Conservation (phyloP, 2,888 invertebrate species). For the Callimorpha dominula region DNA sequence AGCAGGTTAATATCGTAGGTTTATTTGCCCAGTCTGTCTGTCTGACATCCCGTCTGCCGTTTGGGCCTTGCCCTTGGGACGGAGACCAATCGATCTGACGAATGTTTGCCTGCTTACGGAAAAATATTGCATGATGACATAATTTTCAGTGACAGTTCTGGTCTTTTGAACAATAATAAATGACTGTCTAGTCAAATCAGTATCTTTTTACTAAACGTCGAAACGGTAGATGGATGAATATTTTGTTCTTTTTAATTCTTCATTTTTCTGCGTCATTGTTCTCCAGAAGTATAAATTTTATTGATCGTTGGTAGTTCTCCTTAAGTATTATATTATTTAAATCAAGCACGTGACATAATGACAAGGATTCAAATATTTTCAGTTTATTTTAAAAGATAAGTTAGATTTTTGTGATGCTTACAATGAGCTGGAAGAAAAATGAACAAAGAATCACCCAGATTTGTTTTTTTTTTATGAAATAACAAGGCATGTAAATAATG, state of each 20-base stretch:
- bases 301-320: too few relatives aligned
- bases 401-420: too few relatives aligned
- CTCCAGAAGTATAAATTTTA: too few relatives aligned
- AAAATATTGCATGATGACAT: slow-evolving; percentile 4
- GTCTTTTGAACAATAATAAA: background rate
- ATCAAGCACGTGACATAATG: too few relatives aligned
- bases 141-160: slow-evolving; percentile 1
- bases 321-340: too few relatives aligned
- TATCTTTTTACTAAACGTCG: background rate
- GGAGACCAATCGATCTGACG: slow-evolving; percentile 42
- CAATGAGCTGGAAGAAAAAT: too few relatives aligned
- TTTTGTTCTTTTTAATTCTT: too few relatives aligned
- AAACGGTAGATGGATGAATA: background rate
- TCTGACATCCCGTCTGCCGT: slow-evolving; percentile 55
- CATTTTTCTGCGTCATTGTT: too few relatives aligned
- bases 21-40: slow-evolving; percentile 31
- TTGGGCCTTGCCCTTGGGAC: slow-evolving; percentile 53
- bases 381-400: too few relatives aligned
- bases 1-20: slow-evolving; percentile 28
- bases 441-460: too few relatives aligned
- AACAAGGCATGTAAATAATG: background rate
- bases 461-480: too few relatives aligned
- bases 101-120: slow-evolving; percentile 30
- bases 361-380: too few relatives aligned
- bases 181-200: background rate